These are phyloP conservation scores for Lepeophtheirus nordmannii DNA, from an alignment of 2,888 invertebrate genomes.

Conservation along the genomic window DNA sequence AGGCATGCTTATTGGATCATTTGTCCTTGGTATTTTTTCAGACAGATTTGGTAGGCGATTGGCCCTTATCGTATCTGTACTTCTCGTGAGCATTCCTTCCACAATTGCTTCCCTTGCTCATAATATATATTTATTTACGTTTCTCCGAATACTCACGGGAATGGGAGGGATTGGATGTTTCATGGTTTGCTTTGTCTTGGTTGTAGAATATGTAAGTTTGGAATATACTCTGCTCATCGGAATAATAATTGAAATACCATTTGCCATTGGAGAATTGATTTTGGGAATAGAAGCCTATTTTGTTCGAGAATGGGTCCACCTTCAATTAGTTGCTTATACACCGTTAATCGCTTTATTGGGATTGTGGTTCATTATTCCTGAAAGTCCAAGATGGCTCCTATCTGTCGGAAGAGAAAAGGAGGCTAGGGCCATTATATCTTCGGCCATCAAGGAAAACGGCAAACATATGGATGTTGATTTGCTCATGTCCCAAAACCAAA, in stretches of 20 bases:
- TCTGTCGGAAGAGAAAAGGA: conserved; percentile 11
- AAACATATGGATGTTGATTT: background rate
- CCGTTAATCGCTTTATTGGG: conserved; percentile 11
- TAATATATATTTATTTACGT: background rate
- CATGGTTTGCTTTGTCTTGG: conserved; percentile 22
- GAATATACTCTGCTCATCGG: conserved; percentile 22
- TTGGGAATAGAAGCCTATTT: conserved; percentile 20
- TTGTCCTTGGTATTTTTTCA: conserved; percentile 11
- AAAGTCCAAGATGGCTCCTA: conserved; percentile 16
- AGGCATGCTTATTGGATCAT: conserved; percentile 23
- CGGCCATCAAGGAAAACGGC: background rate
- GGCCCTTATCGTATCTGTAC: conserved; percentile 16
- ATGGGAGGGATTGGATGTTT: conserved; percentile 22
- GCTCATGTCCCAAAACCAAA: background rate
- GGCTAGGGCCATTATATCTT: background rate
- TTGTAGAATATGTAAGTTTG: conserved; percentile 20
- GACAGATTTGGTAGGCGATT: conserved; percentile 14
- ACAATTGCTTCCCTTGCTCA: conserved; percentile 9
- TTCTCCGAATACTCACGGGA: conserved; percentile 22
- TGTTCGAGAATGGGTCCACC: conserved; percentile 17
- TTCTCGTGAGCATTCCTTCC: conserved; percentile 6
- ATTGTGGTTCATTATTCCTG: conserved; percentile 14
- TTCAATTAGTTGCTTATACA: conserved; percentile 21
- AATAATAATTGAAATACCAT: conserved; percentile 23
- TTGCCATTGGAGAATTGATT: conserved; percentile 19